These are phyloP conservation scores for Galerucella nymphaeae DNA, from an alignment of 2,888 invertebrate species.

Conservation along the genomic window DNA sequence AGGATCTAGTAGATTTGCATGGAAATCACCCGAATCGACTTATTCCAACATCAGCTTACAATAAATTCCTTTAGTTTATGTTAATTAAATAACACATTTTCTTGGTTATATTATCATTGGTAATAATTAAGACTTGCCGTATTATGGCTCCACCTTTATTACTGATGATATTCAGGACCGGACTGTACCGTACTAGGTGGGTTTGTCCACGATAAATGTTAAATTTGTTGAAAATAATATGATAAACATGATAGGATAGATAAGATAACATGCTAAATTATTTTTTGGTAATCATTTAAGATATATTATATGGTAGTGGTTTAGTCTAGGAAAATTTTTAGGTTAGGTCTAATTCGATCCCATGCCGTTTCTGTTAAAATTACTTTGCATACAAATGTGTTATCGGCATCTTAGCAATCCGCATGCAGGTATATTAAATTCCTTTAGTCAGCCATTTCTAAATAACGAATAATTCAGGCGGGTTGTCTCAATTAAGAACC, in stretches of 20 bases:
- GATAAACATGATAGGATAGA: no score
- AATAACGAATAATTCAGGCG: slow-evolving; percentile 26
- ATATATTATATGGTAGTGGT: no score
- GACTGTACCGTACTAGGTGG: neutral
- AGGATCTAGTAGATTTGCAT: slow-evolving; percentile 56
- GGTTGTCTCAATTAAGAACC: slow-evolving; percentile 30
- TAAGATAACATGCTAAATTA: no score
- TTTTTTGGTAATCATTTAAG: no score
- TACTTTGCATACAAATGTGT: slow-evolving; percentile 38
- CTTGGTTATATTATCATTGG: slow-evolving; percentile 47
- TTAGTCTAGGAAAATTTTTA: no score
- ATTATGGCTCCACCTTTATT: slow-evolving; percentile 27
- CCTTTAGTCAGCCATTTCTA: slow-evolving; percentile 13
- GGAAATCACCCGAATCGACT: slow-evolving; percentile 52
- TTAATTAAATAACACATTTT: slow-evolving; percentile 55
- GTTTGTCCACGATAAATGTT: neutral
- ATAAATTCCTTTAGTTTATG: slow-evolving; percentile 52
- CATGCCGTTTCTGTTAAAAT: slow-evolving; percentile 14
- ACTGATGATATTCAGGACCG: slow-evolving; percentile 1
- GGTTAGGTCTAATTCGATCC: no score
- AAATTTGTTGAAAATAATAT: neutral
- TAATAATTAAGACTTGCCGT: slow-evolving; percentile 52
- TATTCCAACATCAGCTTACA: slow-evolving; percentile 46
- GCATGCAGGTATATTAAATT: slow-evolving; percentile 29
- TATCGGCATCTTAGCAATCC: slow-evolving; percentile 15